A percentile compares a stretch with the other conserved stretches of the same genome.
Conservation (phyloP, 2,888 invertebrate species). For the Cephus sareptanus region DNA sequence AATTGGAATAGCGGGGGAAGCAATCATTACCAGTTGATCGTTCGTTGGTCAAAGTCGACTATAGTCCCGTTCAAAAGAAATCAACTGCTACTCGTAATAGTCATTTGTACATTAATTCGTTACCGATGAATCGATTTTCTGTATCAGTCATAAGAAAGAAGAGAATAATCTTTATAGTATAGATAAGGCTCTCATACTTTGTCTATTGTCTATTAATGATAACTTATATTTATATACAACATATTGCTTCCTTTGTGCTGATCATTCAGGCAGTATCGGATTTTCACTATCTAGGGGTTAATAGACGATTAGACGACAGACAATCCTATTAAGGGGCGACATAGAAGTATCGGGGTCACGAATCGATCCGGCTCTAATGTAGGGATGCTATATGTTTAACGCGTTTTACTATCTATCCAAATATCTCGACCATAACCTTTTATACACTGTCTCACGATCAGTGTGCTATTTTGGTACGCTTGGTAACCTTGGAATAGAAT, state of each 20-base stretch:
- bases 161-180: not conserved
- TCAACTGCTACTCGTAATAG: not conserved
- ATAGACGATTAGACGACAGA: conserved; percentile 44
- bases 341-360: conserved; percentile 20
- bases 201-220: not conserved
- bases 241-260: not conserved
- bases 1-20: not conserved
- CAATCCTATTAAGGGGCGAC: conserved; percentile 41
- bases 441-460: not conserved
- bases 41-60: not conserved
- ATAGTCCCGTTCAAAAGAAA: not conserved
- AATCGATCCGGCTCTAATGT: conserved; percentile 29
- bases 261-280: conserved; percentile 28
- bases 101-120: not conserved
- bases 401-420: not conserved
- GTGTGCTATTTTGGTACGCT: not conserved
- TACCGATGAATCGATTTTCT: not conserved
- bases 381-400: not conserved
- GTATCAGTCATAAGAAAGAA: not conserved
- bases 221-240: not conserved
- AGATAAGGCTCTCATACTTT: not conserved
- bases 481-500: not conserved
- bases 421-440: not conserved
- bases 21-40: not conserved
- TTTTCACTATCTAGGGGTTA: conserved; percentile 40